phyloP scores from a whole-genome alignment of 1,140 invertebrate genomes.

The Pseudobourletiella spinata region DNA sequence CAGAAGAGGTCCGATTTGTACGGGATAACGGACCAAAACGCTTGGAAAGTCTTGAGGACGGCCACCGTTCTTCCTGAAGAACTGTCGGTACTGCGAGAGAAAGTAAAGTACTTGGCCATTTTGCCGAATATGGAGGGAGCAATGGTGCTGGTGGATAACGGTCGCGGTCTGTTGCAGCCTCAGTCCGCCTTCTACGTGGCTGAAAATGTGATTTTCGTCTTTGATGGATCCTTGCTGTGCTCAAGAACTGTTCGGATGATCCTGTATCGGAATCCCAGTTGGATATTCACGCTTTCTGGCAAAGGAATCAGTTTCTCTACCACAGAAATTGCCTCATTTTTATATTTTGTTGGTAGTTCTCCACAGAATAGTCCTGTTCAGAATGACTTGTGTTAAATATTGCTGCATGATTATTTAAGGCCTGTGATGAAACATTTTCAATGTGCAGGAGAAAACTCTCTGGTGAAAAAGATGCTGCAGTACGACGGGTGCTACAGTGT shows the following conservation, averaged over 20 bases:
- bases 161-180: background rate
- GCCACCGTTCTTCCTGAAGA: background rate
- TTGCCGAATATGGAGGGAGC: constrained; percentile 1
- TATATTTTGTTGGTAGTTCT: constrained; percentile 1
- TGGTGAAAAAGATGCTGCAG: background rate
- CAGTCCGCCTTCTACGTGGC: background rate
- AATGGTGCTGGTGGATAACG: background rate
- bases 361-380: too few relatives aligned
- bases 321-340: background rate
- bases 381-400: too few relatives aligned
- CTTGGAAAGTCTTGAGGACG: background rate
- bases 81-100: background rate
- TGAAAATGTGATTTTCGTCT: constrained; percentile 3
- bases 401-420: too few relatives aligned
- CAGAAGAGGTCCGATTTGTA: too few relatives aligned
- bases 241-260: background rate
- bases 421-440: too few relatives aligned
- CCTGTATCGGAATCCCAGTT: background rate
- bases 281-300: background rate
- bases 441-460: background rate
- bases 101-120: background rate
- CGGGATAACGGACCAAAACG: too few relatives aligned
- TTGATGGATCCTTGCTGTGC: background rate
- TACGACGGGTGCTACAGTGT: background rate
- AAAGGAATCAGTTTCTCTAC: constrained; percentile 4